phyloP scores from a whole-genome alignment of 1,140 invertebrate species.

The Chrysomallon squamiferum region DNA sequence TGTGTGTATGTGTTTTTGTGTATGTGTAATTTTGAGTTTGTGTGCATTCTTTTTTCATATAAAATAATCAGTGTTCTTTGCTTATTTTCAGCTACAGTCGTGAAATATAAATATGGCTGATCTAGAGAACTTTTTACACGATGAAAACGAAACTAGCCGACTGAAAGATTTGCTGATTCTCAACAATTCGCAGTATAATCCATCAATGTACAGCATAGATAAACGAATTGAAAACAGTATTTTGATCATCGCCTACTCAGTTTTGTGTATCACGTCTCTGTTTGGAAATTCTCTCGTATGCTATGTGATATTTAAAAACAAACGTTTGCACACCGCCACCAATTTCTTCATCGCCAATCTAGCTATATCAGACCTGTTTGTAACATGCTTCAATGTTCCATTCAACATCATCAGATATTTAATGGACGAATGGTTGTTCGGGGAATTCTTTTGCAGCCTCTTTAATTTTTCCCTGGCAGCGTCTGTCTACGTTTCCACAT shows the following conservation, averaged over 20 bases:
- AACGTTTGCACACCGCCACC: conserved; percentile 95
- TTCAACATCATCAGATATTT: conserved; percentile 62
- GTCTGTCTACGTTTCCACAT: conserved; percentile 67
- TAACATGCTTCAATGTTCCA: conserved; percentile 89
- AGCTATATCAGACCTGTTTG: conserved; percentile 90
- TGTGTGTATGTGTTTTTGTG: too few relatives aligned
- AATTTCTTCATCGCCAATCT: conserved; percentile 97
- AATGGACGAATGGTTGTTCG: conserved; percentile 64
- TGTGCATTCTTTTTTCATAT: too few relatives aligned
- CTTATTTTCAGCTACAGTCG: too few relatives aligned
- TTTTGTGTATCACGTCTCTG: conserved; percentile 58
- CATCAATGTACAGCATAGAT: background rate
- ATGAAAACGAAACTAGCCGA: too few relatives aligned
- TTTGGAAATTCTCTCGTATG: conserved; percentile 87
- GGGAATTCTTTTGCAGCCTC: conserved; percentile 63
- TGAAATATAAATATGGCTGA: too few relatives aligned
- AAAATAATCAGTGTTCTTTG: too few relatives aligned
- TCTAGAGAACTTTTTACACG: too few relatives aligned
- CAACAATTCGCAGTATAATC: too few relatives aligned
- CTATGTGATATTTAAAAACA: conserved; percentile 86
- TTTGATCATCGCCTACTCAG: conserved; percentile 54
- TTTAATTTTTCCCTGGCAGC: conserved; percentile 67
- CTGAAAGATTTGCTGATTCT: too few relatives aligned
- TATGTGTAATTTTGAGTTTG: too few relatives aligned
- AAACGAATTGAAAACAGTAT: conserved; percentile 19